Base-by-base conservation (phyloP, 2,797 vertebrate species). In the Silurus lanzhouensis region DNA sequence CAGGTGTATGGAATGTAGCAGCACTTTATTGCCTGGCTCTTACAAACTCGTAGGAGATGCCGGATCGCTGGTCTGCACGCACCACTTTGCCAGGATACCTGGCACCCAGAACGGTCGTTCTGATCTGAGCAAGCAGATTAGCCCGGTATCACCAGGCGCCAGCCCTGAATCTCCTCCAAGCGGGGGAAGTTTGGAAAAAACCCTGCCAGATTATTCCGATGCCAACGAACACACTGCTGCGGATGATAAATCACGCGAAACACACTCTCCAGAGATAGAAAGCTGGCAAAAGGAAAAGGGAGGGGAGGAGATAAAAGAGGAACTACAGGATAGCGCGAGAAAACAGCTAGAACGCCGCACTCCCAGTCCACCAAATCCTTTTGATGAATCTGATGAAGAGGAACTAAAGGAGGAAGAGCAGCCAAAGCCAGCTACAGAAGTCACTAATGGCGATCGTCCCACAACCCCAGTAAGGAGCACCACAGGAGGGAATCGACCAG, bases 1-100 rank as follows among this genome's bases (percentile, higher is more conserved):
- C 90, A 99, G 98, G 91, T 99, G 98, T 93, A 96, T 89, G 72
- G 96, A 98, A 90, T 99, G 98, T 87, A 96, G 93, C 92, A 97
- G 97, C 92, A 99, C 97, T 0, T 92, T 99, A 90, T 94, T 99
- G 68, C 97, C 97, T 0, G 98, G 98, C 64, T 97, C 98, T 0
- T 99, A 99, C 94, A 96, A 92, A 92, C 91, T 92, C 0, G 95
- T 94, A 46, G 91, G 90, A 0, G 94, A 97, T 87, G 92, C 93
- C 0, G 97, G 96, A 61, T 94, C 96, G 1, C 94, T 99, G 63
- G 95, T 98, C 88, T 99, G 98, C 87, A 95, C 90, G 0, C 96
- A 97, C 83, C 97, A 96, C 89, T 95, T 96, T 6, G 74, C 94
- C 57, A 96, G 94, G 84, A 86, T 92, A 31, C 90, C 89, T 82